Base-by-base conservation (phyloP, 2,113 vertebrate genomes). In the Stercorarius parasiticus region DNA sequence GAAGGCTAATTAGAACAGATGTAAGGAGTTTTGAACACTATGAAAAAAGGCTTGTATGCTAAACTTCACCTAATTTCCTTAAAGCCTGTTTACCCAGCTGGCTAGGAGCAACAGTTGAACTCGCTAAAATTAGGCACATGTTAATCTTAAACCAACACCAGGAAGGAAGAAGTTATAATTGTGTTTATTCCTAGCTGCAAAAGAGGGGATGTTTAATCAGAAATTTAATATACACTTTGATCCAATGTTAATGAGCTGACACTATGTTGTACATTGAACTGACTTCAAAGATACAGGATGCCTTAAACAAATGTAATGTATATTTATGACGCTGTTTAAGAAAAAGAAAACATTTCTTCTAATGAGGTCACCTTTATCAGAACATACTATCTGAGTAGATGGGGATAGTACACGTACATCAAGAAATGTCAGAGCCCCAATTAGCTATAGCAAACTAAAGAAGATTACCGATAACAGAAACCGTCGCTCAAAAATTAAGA, bases 131-230 rank as follows among this genome's bases (percentile, higher is more conserved):
- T 77, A 71, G 74, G 88, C 88, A 93, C 66, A 81, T 74, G 93
- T 81, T 95, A 91, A 87, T 93, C 88, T 92, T 94, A 95, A 96
- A 97, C 88, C 88, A 88, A 95, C 67, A 92, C 38, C 32, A 88
- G 95, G 89, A 97, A 97, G 96, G 95, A 97, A 97, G 92, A 95
- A 91, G 69, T 86, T 95, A 71, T 96, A 97, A 96, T 88, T 97
- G 74, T 95, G 92, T 97, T 97, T 97, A 96, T 96, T 95, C 69
- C 81, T 74, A 91, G 91, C 87, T 95, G 84, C 93, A 97, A 81
- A 95, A 96, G 84, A 77, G 15, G 55, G 83, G 71, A 89, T 94
- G 88, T 97, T 96, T 95, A 97, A 97, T 93, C 93, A 93, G 93
- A 96, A 95, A 95, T 85, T 88, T 97, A 97, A 97, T 92, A 91